Conservation (phyloP, 2,797 vertebrate genomes). For the Clangula hyemalis region DNA sequence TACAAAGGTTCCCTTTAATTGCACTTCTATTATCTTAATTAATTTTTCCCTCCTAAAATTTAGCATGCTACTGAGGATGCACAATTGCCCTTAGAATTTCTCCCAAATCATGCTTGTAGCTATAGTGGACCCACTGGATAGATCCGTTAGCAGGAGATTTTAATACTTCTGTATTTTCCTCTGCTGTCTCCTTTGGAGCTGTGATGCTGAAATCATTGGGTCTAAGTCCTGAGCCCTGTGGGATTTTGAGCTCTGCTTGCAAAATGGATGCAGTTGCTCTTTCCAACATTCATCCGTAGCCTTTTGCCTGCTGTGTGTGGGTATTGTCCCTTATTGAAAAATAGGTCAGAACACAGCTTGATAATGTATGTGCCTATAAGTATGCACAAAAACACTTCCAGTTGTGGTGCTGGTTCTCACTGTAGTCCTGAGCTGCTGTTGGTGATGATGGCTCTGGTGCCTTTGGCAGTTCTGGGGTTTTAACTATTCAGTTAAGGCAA, state of each 20-base stretch:
- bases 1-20: background rate
- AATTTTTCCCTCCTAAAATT: background rate
- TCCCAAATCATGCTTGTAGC: background rate
- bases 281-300: background rate
- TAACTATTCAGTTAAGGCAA: background rate
- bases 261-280: background rate
- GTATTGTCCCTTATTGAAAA: background rate
- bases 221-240: background rate
- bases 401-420: background rate
- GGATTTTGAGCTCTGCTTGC: background rate
- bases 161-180: background rate
- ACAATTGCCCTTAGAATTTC: background rate
- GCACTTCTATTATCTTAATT: background rate
- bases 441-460: background rate
- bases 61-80: background rate
- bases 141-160: background rate
- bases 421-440: background rate
- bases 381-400: background rate
- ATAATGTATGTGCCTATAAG: fast-evolving
- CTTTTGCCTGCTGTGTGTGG: background rate
- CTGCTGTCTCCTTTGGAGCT: background rate
- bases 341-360: background rate
- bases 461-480: background rate
- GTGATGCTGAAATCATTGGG: background rate
- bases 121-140: background rate